phyloP scores from a whole-genome alignment of 2,113 vertebrate genomes.

The Galemys pyrenaicus region DNA sequence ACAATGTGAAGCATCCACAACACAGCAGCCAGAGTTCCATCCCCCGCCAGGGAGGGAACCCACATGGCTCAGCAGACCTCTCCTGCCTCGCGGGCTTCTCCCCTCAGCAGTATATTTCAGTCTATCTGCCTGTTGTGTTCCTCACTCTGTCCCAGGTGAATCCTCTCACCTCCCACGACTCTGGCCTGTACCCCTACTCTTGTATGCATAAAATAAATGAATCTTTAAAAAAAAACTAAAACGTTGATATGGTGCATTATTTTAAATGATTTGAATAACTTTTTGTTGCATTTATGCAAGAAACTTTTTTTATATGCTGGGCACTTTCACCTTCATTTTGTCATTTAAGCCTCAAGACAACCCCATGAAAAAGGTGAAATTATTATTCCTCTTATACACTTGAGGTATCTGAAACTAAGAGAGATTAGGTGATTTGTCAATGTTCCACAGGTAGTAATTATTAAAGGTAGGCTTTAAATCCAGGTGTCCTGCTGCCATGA shows the following conservation, averaged over 20 bases:
- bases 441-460: background rate
- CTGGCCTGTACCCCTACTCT: too few relatives aligned
- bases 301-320: background rate
- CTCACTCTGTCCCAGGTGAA: too few relatives aligned
- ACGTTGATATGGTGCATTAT: background rate
- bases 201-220: too few relatives aligned
- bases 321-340: background rate
- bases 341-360: background rate
- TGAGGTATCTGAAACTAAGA: background rate
- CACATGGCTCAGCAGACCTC: too few relatives aligned
- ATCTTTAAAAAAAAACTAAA: too few relatives aligned
- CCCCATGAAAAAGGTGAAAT: background rate
- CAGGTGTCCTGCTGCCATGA: background rate
- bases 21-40: too few relatives aligned
- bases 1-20: too few relatives aligned
- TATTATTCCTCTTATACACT: background rate
- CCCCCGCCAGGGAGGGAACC: too few relatives aligned
- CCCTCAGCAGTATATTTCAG: too few relatives aligned
- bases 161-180: too few relatives aligned
- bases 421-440: background rate
- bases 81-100: too few relatives aligned
- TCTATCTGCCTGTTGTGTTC: too few relatives aligned
- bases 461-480: background rate
- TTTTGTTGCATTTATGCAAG: conserved; percentile 9
- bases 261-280: background rate